Evolutionary conservation across 2,797 vertebrate species (phyloP), one percentile per base, ranked within the genome.

Genomic region (Halcyon badia): DNA sequence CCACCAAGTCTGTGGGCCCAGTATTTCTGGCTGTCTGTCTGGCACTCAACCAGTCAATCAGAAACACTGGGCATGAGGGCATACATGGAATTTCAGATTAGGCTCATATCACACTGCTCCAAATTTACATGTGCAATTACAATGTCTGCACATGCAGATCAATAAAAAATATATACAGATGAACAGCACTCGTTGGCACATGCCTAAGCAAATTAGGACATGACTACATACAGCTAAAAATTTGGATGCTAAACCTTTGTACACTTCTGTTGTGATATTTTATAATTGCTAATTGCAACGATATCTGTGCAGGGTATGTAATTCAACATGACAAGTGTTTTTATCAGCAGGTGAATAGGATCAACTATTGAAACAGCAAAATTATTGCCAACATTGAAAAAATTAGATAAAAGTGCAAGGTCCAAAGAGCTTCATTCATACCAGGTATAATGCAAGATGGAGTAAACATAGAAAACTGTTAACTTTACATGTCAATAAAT

Each of bases 331-430:
- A 96, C 80, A 87, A 85, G 78, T 83, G 61, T 81, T 96, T 93
- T 95, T 95, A 97, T 90, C 90, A 90, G 94, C 83, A 95, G 95
- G 90, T 97, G 91, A 96, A 10, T 84, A 94, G 92, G 91, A 92
- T 84, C 81, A 92, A 65, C 83, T 93, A 89, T 87, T 49, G 86
- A 93, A 96, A 90, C 42, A 92, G 78, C 78, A 92, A 81, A 89
- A 94, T 89, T 93, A 88, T 90, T 94, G 92, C 89, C 87, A 95
- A 7, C 76, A 11, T 41, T 66, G 86, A 94, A 86, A 91, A 96
- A 94, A 95, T 75, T 7, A 87, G 88, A 81, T 81, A 81, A 94
- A 96, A 97, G 95, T 24, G 35, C 25, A 80, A 94, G 54, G 71
- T 65, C 87, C 84, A 87, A 84, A 96, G 76, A 91, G 76, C 71